Percentiles rank a stretch among this genome's conserved stretches.
Evolutionary conservation across 2,113 vertebrate species (phyloP).

Genomic region (Prunella fulvescens): DNA sequence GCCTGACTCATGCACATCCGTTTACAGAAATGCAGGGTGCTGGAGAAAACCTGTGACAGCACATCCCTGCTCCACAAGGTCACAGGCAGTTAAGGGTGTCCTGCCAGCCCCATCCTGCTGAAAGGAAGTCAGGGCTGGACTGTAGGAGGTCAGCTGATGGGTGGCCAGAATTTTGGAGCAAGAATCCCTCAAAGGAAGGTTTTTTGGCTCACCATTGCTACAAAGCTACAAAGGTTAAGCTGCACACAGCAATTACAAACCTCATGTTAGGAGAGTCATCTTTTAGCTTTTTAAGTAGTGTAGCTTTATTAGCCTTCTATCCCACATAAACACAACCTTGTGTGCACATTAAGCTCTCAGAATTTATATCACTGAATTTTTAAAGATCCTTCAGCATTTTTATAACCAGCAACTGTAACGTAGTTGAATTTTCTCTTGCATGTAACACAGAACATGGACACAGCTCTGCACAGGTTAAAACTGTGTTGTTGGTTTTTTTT

Average conservation of each 20-base stretch:
- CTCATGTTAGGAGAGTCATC: not conserved
- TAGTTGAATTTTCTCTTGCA: not conserved
- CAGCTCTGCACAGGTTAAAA: not conserved
- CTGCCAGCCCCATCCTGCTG: not conserved
- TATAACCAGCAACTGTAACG: fast-evolving
- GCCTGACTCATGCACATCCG: not conserved
- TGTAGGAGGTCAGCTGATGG: not conserved
- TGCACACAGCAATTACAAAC: not conserved
- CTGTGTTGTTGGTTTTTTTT: not conserved
- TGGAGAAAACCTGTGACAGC: not conserved
- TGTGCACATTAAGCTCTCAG: not conserved
- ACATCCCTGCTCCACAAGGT: not conserved
- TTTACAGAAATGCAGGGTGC: not conserved
- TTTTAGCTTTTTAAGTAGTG: not conserved
- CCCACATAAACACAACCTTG: not conserved
- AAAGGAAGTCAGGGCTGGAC: not conserved
- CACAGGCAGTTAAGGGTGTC: not conserved
- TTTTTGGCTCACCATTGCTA: not conserved
- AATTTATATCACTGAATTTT: not conserved
- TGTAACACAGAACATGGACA: not conserved
- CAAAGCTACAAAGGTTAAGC: not conserved
- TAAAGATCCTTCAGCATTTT: not conserved
- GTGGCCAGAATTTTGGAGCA: not conserved
- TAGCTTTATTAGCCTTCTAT: not conserved
- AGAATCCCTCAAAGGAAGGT: not conserved